These are phyloP conservation scores for Eupleurogrammus muticus DNA, from an alignment of 2,797 vertebrate genomes.

Conservation along the genomic window DNA sequence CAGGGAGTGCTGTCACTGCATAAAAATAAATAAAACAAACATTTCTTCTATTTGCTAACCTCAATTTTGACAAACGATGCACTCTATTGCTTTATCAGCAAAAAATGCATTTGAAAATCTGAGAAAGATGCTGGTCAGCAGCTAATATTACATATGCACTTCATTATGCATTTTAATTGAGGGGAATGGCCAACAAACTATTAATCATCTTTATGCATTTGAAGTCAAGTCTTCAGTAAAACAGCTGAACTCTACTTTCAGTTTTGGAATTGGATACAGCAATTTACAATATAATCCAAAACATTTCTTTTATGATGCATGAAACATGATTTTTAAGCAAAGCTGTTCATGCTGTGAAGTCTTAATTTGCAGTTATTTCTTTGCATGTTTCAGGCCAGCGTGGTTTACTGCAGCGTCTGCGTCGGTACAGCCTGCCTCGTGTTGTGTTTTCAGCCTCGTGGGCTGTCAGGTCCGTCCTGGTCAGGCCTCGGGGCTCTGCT, in stretches of 20 bases:
- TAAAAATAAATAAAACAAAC: no score
- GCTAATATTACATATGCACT: not conserved
- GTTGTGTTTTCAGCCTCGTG: conserved; percentile 30
- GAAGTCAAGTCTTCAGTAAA: not conserved
- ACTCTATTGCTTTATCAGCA: no score
- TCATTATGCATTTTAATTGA: not conserved
- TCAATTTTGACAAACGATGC: no score
- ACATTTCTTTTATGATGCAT: not conserved
- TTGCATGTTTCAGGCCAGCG: not conserved
- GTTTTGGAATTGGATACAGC: not conserved
- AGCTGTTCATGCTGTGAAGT: not conserved
- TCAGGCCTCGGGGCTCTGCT: conserved; percentile 38
- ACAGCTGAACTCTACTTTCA: not conserved
- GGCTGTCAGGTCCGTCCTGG: conserved; percentile 43
- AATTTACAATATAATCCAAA: not conserved
- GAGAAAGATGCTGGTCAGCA: no score
- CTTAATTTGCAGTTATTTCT: conserved; percentile 8
- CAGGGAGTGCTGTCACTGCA: no score
- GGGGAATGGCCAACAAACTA: not conserved
- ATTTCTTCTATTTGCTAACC: no score
- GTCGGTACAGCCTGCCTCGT: conserved; percentile 16
- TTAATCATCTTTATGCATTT: not conserved
- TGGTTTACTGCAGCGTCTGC: not conserved
- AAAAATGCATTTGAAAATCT: no score
- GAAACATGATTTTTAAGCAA: not conserved